These are phyloP conservation scores for Periophthalmus magnuspinnatus DNA, from an alignment of 2,797 vertebrate species.

Conservation along the genomic window DNA sequence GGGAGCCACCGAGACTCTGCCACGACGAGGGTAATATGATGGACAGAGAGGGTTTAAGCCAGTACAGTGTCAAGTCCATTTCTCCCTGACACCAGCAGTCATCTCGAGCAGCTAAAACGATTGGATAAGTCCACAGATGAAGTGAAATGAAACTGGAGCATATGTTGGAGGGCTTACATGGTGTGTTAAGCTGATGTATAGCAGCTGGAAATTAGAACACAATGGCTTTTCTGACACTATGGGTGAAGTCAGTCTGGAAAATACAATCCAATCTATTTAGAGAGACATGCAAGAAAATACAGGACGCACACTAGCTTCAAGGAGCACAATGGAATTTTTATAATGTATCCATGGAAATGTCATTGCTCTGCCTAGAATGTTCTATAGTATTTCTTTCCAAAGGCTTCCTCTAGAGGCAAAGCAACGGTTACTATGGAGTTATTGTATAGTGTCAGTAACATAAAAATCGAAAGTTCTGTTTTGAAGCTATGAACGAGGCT, in stretches of 20 bases:
- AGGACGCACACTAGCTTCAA: neutral
- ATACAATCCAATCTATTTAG: neutral
- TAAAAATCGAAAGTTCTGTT: too few relatives aligned
- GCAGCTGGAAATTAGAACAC: conserved; percentile 29
- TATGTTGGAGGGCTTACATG: conserved; percentile 45
- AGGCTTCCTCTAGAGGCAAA: neutral
- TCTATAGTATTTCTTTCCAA: too few relatives aligned
- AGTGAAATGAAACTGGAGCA: conserved; percentile 45
- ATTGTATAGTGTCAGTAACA: neutral
- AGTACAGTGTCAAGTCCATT: conserved; percentile 54
- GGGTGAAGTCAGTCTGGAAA: neutral
- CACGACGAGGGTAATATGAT: conserved; percentile 33
- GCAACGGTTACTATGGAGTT: neutral
- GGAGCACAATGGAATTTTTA: neutral
- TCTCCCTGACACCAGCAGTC: conserved; percentile 44
- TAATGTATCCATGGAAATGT: neutral
- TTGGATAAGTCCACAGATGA: conserved; percentile 42
- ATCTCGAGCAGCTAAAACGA: conserved; percentile 45
- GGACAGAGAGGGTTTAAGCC: conserved; percentile 45
- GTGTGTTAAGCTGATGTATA: conserved; percentile 22
- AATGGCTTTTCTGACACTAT: conserved; percentile 9
- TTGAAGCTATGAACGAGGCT: too few relatives aligned
- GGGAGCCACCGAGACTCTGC: conserved; percentile 31
- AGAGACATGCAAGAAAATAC: neutral
- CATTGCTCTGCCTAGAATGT: too few relatives aligned